phyloP scores from a whole-genome alignment of 2,797 vertebrate genomes.

The Cirrhinus molitorella region DNA sequence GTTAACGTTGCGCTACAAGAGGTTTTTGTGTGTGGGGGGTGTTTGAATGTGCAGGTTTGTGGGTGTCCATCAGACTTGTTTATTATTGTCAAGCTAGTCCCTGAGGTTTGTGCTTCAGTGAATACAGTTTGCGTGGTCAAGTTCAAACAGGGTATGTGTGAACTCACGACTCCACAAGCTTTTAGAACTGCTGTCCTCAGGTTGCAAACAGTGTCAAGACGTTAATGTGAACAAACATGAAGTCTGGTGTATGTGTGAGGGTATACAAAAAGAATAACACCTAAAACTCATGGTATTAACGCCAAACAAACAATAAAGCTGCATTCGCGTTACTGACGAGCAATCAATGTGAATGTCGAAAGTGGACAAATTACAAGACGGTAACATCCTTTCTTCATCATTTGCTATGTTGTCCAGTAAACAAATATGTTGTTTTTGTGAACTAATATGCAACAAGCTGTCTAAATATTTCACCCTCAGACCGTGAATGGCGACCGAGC shows the following conservation, averaged over 20 bases:
- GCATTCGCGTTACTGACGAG: not conserved
- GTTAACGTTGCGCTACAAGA: conserved; percentile 4
- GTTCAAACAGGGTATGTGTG: conserved; percentile 7
- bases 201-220: not conserved
- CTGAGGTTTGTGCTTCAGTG: conserved; percentile 1
- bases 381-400: conserved; percentile 28
- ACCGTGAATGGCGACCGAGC: conserved; percentile 21
- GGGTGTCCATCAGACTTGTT: conserved; percentile 22
- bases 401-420: conserved; percentile 16
- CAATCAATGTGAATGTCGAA: not conserved
- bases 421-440: conserved; percentile 37
- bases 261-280: not conserved
- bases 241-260: not conserved
- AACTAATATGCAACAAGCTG: conserved; percentile 44
- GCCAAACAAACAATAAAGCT: not conserved
- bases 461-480: conserved; percentile 34
- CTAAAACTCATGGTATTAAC: not conserved
- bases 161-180: not conserved
- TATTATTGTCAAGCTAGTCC: conserved; percentile 24
- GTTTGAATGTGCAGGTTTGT: conserved; percentile 4
- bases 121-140: not conserved
- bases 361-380: conserved; percentile 10
- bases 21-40: not conserved
- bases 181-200: not conserved
- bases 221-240: not conserved